phyloP scores from a whole-genome alignment of 2,888 invertebrate species.

The Pristionchus maxplancki region DNA sequence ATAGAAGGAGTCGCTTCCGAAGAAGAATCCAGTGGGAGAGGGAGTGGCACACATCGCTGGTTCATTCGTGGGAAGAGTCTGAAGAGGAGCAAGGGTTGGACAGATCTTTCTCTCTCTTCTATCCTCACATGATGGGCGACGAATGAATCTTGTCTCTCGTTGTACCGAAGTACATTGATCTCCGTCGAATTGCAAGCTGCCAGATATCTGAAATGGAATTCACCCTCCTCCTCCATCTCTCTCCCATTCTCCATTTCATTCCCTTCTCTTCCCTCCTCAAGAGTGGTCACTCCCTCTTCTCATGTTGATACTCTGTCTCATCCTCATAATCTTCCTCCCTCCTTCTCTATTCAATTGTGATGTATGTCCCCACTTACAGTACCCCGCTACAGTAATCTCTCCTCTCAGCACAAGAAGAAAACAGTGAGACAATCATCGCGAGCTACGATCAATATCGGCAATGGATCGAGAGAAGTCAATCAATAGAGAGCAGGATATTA shows the following conservation, averaged over 20 bases:
- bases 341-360: not conserved
- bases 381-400: not conserved
- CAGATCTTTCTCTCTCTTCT: not conserved
- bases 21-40: constrained; percentile 64
- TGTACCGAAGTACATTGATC: constrained; percentile 70
- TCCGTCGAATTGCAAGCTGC: constrained; percentile 56
- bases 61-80: constrained; percentile 61
- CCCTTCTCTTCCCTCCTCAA: not conserved
- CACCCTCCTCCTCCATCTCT: not conserved
- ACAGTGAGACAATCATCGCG: not conserved
- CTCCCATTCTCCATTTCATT: constrained; percentile 12
- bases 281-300: not conserved
- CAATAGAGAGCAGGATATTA: not conserved
- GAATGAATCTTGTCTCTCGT: constrained; percentile 67
- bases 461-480: not conserved
- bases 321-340: constrained; percentile 29
- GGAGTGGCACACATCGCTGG: constrained; percentile 67
- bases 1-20: constrained; percentile 73
- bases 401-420: not conserved
- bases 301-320: constrained; percentile 23
- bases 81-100: constrained; percentile 44
- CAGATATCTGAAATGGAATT: constrained; percentile 6
- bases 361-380: not conserved
- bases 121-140: constrained; percentile 60
- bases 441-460: not conserved